Evolutionary conservation across 2,113 vertebrate genomes (phyloP).

Genomic region (Loxodonta africana): DNA sequence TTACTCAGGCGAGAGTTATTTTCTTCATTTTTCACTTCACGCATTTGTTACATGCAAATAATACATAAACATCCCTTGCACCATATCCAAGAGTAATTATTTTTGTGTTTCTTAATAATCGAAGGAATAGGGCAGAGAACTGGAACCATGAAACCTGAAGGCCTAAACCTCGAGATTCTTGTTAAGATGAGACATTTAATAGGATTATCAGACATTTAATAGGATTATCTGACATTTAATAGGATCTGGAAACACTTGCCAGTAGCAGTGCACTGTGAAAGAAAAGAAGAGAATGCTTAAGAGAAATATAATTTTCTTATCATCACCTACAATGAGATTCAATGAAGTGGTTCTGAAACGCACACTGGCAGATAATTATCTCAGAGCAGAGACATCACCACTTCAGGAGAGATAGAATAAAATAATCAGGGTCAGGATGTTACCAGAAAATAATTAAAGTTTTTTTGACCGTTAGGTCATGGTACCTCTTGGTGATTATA

Average conservation of each 20-base stretch:
- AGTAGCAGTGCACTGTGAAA: not conserved
- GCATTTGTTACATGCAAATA: constrained; percentile 6
- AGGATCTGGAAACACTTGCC: not conserved
- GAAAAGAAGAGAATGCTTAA: constrained; percentile 6
- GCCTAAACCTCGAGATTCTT: constrained; percentile 12
- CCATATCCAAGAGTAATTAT: not conserved
- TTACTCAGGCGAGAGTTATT: not conserved
- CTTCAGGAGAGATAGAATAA: not conserved
- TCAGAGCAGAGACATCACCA: constrained; percentile 7
- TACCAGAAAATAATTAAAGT: constrained; percentile 59
- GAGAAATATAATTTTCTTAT: constrained; percentile 57
- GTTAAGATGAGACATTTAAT: constrained; percentile 37
- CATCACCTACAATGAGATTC: constrained; percentile 37
- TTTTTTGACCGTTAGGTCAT: constrained; percentile 22
- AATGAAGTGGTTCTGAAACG: constrained; percentile 36
- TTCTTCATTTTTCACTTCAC: not conserved
- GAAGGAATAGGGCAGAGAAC: not conserved
- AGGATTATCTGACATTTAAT: constrained; percentile 51
- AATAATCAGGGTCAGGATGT: constrained; percentile 34
- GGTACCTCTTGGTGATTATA: not conserved
- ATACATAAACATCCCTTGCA: not conserved
- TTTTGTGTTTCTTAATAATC: constrained; percentile 32
- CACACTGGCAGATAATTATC: constrained; percentile 53
- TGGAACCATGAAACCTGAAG: not conserved
- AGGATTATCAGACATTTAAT: constrained; percentile 26